Conservation (phyloP, 2,797 vertebrate genomes). For the Anomalospiza imberbis region DNA sequence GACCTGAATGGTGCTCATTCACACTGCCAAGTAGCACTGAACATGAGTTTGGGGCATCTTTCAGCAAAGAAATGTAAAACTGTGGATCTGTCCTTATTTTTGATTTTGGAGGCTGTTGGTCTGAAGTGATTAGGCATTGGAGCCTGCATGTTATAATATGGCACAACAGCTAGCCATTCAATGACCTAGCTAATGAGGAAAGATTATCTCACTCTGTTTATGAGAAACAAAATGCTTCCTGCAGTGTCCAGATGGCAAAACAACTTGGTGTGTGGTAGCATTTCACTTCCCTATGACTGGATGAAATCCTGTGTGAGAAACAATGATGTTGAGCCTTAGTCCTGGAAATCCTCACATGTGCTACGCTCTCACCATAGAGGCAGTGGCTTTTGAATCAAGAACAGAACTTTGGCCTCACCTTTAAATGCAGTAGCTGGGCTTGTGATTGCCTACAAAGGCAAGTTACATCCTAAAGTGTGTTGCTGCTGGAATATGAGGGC, state of each 20-base stretch:
- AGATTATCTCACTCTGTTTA: not conserved
- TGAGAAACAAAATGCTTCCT: not conserved
- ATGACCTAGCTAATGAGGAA: not conserved
- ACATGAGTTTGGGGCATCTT: not conserved
- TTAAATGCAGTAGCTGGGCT: not conserved
- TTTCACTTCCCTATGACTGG: not conserved
- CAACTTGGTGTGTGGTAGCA: not conserved
- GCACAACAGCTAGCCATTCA: not conserved
- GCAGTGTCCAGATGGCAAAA: slow-evolving; percentile 10
- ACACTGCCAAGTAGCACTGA: not conserved
- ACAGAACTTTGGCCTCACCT: not conserved
- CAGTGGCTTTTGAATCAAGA: not conserved
- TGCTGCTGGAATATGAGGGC: not conserved
- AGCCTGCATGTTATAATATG: not conserved
- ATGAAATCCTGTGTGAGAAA: not conserved
- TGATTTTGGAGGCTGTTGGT: not conserved
- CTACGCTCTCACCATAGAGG: not conserved
- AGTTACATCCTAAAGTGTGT: not conserved
- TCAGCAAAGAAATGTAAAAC: not conserved
- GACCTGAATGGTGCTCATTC: not conserved
- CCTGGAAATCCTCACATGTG: not conserved
- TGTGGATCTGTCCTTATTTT: not conserved
- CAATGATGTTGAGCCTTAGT: not conserved
- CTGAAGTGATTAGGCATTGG: not conserved
- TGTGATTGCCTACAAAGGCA: not conserved